Evolutionary conservation across 2,888 invertebrate genomes (phyloP).

Genomic region (Sinodicranocentrus sp.): DNA sequence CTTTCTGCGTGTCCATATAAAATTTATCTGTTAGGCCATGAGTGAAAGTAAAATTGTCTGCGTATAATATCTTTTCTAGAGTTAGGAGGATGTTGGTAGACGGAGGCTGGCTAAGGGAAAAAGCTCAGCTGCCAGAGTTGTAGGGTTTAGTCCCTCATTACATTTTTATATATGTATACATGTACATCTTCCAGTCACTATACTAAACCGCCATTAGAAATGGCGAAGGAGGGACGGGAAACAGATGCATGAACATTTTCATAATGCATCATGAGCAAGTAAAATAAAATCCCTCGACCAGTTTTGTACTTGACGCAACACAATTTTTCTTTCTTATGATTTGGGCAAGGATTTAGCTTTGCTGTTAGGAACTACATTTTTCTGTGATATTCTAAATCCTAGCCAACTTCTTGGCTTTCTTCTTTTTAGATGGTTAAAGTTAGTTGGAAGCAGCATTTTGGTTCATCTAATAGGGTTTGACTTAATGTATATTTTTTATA

Average conservation of each 20-base stretch:
- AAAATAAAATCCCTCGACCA: neutral
- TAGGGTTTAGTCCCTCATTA: constrained; percentile 3
- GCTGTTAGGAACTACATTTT: no score
- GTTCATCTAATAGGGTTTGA: no score
- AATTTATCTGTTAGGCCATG: no score
- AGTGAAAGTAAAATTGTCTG: neutral
- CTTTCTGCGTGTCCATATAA: no score
- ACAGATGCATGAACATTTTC: constrained; percentile 2
- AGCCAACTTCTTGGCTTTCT: no score
- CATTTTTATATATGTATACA: constrained; percentile 10
- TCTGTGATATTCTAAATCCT: no score
- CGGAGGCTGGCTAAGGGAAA: neutral
- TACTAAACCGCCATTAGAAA: neutral
- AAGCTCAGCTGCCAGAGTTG: neutral
- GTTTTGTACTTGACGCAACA: constrained; percentile 8
- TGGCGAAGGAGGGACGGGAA: neutral
- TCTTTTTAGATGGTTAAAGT: no score
- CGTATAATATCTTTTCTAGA: neutral
- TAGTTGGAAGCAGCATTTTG: no score
- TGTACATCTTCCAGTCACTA: neutral
- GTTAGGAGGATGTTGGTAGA: neutral
- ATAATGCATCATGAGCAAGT: neutral
- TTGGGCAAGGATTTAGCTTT: neutral
- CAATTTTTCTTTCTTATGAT: constrained; percentile 15
- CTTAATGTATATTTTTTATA: no score